A percentile compares a stretch with the other conserved stretches of the same genome.
These are phyloP conservation scores for Machimus atricapillus DNA, from an alignment of 2,888 invertebrate species.

Conservation along the genomic window DNA sequence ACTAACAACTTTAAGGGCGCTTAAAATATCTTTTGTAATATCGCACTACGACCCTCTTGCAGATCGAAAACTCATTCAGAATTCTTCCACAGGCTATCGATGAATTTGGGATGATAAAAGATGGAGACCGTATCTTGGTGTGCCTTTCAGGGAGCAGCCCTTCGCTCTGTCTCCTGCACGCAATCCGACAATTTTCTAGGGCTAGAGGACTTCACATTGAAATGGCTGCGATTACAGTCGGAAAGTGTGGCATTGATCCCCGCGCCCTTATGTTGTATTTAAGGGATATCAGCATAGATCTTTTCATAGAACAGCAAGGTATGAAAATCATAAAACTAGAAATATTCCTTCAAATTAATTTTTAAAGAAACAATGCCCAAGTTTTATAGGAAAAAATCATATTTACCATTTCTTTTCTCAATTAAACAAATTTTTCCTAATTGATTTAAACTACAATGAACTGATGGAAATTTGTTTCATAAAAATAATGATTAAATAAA, in stretches of 20 bases:
- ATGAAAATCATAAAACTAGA: slow-evolving; percentile 34
- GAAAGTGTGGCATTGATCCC: slow-evolving; percentile 80
- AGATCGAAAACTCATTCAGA: neutral
- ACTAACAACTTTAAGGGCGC: neutral
- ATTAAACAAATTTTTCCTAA: too few species aligned
- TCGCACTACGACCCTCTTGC: neutral
- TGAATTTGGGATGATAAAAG: slow-evolving; percentile 82
- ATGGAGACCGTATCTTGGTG: slow-evolving; percentile 82
- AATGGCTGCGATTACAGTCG: slow-evolving; percentile 66
- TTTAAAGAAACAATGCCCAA: too few species aligned
- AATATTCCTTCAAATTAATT: too few species aligned
- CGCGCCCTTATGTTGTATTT: slow-evolving; percentile 77
- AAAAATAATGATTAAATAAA: too few species aligned
- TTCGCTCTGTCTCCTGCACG: slow-evolving; percentile 84
- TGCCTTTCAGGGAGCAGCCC: slow-evolving; percentile 86
- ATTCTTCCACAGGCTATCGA: slow-evolving; percentile 70
- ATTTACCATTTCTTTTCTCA: too few species aligned
- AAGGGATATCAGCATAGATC: slow-evolving; percentile 74
- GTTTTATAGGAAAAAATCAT: too few species aligned
- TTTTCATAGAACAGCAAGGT: slow-evolving; percentile 77
- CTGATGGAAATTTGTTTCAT: too few species aligned
- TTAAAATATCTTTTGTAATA: neutral
- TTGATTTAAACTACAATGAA: too few species aligned
- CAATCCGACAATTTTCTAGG: slow-evolving; percentile 81
- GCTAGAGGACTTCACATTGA: slow-evolving; percentile 79